Base-by-base conservation (phyloP, 2,888 invertebrate species). In the Ochropacha duplaris region DNA sequence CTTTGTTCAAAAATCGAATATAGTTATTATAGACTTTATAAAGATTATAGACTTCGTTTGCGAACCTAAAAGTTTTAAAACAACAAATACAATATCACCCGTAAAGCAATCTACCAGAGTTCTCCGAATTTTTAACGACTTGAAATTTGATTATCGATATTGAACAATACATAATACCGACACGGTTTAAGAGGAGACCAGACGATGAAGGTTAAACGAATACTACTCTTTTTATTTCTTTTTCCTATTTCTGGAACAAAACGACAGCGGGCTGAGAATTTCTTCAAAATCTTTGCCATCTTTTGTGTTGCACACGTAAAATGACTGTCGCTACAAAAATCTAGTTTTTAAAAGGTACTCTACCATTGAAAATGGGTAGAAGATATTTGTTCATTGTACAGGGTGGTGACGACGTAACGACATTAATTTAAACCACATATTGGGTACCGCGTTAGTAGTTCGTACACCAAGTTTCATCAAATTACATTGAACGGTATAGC, bases 191-290 rank as follows among this genome's bases (percentile, higher is more conserved):
- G 71, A 68, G 61, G 67, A 68, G 56, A 64, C 67, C 60, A 9
- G 71, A 66, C 77, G 81, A 79, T 72, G 78, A 81, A 80, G 84
- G 81, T 85, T 83, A 79, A 74, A 60, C 57, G 44, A 44, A 44
- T 44, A 19, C 16, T 44, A 2, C 19, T 44, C 44, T 19, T 70
- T 75, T 74, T 76, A 58, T 72, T 73, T 62, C 58, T 50, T 64
- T 70, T 63, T 75, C 66, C 54, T 65, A 69, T 72, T 71, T 64
- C 62, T 67, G 44, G 59, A 65, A 66, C 66, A 66, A 71, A 70
- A 72, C 65, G 69, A 75, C 72, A 70, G 59, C 61, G 61, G 68
- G 69, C 66, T 65, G 57, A 67, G 59, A 73, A 74, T 80, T 78
- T 79, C 72, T 73, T 72, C 62, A 73, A 71, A 78, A 74, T 68